Base-by-base conservation (phyloP, 1,140 invertebrate genomes). In the Pseudomyrmex cubaensis region DNA sequence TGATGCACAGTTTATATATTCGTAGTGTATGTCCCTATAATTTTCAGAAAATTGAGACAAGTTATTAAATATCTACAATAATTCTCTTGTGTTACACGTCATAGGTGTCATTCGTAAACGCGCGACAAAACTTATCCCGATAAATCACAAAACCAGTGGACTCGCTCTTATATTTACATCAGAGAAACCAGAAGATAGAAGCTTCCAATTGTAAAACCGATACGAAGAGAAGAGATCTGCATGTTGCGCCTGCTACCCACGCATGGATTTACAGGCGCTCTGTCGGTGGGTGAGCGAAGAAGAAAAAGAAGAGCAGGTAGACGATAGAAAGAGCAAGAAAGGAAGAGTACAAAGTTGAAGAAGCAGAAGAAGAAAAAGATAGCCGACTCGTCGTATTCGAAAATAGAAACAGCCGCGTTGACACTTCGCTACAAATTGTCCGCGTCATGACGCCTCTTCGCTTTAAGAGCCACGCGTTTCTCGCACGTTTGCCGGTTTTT, bases 401-500 rank as follows among this genome's bases (percentile, higher is more conserved):
- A 93, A 93, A 94, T 93, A 93, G 94, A 94, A 94, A 93, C 92
- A 86, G 91, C 90, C 86, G 64, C 89, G 91, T 92, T 93, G 93
- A 94, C 94, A 93, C 90, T 92, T 89, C 85, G 90, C 93, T 94
- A 94, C 94, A 94, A 94, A 94, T 94, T 94, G 92, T 89, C 90
- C 93, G 90, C 90, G 92, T 94, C 93, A 94, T 93, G 93, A 93
- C 91, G 89, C 78, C 77, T 89, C 74, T 76, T 85, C 80, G 67
- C 74, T 86, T 84, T 86, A 84, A 83, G 59, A 88, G 83, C 61
- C 85, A 88, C 69, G 84, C 86, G 87, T 70, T 56, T 88, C 69
- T 82, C 86, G 89, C 87, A 89, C 82, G 78, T 63, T 86, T 50
- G 15, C 17, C 46, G 22, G 48, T 62, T 82, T 64, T 67, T 50